Evolutionary conservation across 2,888 invertebrate species (phyloP).

Genomic region (Crossocerus cetratus): DNA sequence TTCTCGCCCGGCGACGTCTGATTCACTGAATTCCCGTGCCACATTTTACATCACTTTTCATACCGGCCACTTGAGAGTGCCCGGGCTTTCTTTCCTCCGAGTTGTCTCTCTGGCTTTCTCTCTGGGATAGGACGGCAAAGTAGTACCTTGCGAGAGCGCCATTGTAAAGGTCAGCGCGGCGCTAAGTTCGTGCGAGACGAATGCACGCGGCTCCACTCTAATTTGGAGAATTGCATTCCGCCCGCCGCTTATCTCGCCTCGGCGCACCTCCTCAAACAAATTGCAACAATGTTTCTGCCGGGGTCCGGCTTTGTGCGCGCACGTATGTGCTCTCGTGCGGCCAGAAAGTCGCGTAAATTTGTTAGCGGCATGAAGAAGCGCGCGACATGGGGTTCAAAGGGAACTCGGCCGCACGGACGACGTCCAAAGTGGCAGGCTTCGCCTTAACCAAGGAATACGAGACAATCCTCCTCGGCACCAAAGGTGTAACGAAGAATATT

Average conservation of each 20-base stretch:
- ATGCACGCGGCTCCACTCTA: slow-evolving; percentile 24
- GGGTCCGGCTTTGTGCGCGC: slow-evolving; percentile 13
- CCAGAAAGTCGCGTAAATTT: slow-evolving; percentile 19
- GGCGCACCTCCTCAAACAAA: slow-evolving; percentile 34
- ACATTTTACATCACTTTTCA: too few species aligned
- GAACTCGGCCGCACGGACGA: slow-evolving; percentile 15
- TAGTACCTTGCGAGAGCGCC: slow-evolving; percentile 3
- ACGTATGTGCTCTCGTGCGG: slow-evolving; percentile 17
- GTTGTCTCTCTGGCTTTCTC: slow-evolving; percentile 2
- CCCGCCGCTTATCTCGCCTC: slow-evolving; percentile 41
- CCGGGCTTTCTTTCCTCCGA: not conserved
- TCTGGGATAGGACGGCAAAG: not conserved
- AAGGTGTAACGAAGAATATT: too few species aligned
- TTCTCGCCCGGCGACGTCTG: too few species aligned
- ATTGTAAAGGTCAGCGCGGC: not conserved
- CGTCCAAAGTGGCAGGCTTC: too few species aligned
- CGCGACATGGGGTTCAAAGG: not conserved
- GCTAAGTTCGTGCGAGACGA: not conserved
- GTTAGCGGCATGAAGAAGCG: slow-evolving; percentile 24
- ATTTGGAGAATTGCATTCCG: slow-evolving; percentile 49
- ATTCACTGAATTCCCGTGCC: too few species aligned
- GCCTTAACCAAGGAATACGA: too few species aligned
- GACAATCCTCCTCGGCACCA: too few species aligned
- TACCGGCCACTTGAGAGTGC: too few species aligned
- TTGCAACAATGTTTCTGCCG: slow-evolving; percentile 20